Base-by-base conservation (phyloP, 2,113 vertebrate genomes). In the Myiagra hebetior region DNA sequence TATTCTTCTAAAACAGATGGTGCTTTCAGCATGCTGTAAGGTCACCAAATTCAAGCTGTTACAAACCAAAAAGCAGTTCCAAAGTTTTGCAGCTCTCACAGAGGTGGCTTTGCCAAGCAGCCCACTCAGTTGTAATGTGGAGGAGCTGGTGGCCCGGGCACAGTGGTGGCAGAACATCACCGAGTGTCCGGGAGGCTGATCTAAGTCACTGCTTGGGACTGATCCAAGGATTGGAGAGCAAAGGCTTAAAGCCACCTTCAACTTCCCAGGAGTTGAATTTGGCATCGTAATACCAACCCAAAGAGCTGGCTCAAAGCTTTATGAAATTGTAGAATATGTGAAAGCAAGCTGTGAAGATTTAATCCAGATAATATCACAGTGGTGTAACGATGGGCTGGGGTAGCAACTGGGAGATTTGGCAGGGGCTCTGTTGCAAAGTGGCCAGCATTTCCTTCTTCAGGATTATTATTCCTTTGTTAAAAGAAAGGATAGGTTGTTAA, bases 281-380 rank as follows among this genome's bases (percentile, higher is more conserved):
- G 95, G 93, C 96, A 93, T 77, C 85, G 1, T 68, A 88, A 91
- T 33, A n/a, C 90, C 75, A 86, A 88, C 68, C 83, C 92, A 68
- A 93, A 95, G 76, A 94, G 86, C 88, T 96, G 96, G 93, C 95
- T 96, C 79, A 64, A 63, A 96, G 93, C 95, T 95, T 92, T 94
- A 88, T 94, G 92, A 86, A 93, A 97, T 88, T 94, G 93, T 92
- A 96, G 95, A 97, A 74, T 95, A 89, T 95, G 91, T 56, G 93
- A 95, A 70, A 94, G 93, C 96, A 97, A 97, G 85, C 96, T 97
- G 96, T 94, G 95, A 96, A 96, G 93, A 86, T 87, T 96, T 97
- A 97, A 96, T 97, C 93, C 95, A 96, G 96, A 95, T 95, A 97
- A 96, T 96, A 97, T 96, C 96, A 95, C 95, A 96, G 93, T 86